These are phyloP conservation scores for Sinocyclocheilus grahami DNA, from an alignment of 2,113 vertebrate genomes.

Conservation along the genomic window DNA sequence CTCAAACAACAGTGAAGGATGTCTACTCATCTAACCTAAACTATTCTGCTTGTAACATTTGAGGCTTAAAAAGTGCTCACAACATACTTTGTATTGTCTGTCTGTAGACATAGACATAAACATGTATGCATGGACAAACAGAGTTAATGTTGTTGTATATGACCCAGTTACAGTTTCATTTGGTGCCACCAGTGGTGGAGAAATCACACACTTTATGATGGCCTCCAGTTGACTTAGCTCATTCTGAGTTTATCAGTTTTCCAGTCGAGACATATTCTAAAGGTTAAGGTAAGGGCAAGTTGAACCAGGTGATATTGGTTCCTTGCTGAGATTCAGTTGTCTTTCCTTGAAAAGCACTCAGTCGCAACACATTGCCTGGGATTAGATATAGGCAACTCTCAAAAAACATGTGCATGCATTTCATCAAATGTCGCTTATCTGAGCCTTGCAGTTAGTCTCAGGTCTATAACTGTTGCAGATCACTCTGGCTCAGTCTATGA, in stretches of 20 bases:
- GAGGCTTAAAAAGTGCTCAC: neutral
- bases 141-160: neutral
- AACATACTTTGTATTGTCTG: neutral
- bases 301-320: slow-evolving; percentile 50
- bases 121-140: neutral
- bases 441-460: slow-evolving; percentile 45
- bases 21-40: too few relatives aligned
- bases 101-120: neutral
- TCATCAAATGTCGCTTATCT: slow-evolving; percentile 38
- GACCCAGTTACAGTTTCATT: neutral
- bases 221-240: neutral
- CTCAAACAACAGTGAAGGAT: too few relatives aligned
- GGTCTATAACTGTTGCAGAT: slow-evolving; percentile 48
- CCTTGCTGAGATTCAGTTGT: slow-evolving; percentile 39
- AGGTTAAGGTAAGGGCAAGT: slow-evolving; percentile 54
- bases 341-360: slow-evolving; percentile 57
- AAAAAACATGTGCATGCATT: slow-evolving; percentile 23
- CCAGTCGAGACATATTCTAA: neutral
- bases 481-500: slow-evolving; percentile 38
- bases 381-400: slow-evolving; percentile 63
- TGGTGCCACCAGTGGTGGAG: neutral
- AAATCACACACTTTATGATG: neutral
- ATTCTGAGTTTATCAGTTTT: neutral
- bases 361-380: slow-evolving; percentile 64
- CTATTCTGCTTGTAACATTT: neutral